Evolutionary conservation across 2,888 invertebrate species (phyloP).

Genomic region (Drosophila prostipennis): DNA sequence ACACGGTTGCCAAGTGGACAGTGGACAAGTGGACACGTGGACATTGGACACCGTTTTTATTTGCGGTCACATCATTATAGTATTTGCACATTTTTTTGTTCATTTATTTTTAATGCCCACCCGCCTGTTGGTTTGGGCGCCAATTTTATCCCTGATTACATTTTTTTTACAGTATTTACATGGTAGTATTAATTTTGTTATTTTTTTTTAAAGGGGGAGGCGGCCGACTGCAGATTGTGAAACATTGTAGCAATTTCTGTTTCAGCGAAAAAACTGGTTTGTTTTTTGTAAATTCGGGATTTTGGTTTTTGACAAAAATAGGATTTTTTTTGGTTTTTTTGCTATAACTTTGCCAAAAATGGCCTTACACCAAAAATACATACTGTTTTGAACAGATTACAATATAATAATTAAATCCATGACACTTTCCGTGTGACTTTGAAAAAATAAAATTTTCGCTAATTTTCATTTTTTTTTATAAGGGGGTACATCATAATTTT

Average conservation of each 20-base stretch:
- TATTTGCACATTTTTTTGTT: constrained; percentile 6
- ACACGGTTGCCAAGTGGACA: constrained; percentile 5
- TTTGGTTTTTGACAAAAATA: no score
- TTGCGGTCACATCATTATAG: constrained; percentile 5
- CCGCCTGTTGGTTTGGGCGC: neutral
- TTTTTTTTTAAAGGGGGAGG: neutral
- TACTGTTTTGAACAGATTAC: no score
- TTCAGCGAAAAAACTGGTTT: neutral
- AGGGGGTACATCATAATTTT: no score
- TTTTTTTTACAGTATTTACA: neutral
- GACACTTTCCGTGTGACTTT: no score
- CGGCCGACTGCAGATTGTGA: neutral
- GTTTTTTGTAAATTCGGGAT: no score
- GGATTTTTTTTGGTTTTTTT: no score
- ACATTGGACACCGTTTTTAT: neutral
- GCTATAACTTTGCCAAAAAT: no score
- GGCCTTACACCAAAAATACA: no score
- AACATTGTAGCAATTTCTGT: neutral
- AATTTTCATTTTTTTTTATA: no score
- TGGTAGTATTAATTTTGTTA: neutral
- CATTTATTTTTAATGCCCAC: constrained; percentile 3
- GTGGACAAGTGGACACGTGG: constrained; percentile 2
- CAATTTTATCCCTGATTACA: neutral
- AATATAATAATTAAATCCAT: no score
- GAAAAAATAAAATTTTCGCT: no score